A percentile compares a stretch with the other conserved stretches of the same genome.
These are phyloP conservation scores for Allolobophora icterica DNA, from an alignment of 2,888 invertebrate species.

Conservation along the genomic window DNA sequence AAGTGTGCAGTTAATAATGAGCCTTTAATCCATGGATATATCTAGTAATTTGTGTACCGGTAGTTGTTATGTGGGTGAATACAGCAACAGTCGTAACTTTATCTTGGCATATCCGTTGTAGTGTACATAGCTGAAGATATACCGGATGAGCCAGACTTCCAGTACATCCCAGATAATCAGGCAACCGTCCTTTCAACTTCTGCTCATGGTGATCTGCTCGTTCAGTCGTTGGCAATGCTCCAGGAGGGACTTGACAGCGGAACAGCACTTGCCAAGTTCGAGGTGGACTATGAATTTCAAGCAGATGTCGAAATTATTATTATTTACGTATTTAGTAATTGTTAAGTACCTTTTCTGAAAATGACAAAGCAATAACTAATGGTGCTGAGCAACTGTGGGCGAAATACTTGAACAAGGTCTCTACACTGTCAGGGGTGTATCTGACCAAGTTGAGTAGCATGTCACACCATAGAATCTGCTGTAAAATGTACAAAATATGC, in stretches of 20 bases:
- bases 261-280: constrained; percentile 89
- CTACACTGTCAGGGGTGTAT: too few relatives aligned
- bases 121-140: constrained; percentile 64
- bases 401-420: too few relatives aligned
- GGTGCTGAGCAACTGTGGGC: too few relatives aligned
- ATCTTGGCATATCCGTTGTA: not conserved
- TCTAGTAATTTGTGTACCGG: too few relatives aligned
- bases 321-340: too few relatives aligned
- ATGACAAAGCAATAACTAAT: too few relatives aligned
- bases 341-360: too few relatives aligned
- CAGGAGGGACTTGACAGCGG: constrained; percentile 80
- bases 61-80: too few relatives aligned
- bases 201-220: constrained; percentile 55
- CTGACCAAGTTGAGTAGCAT: too few relatives aligned
- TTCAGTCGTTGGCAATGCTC: constrained; percentile 66
- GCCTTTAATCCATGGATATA: not conserved
- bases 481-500: too few relatives aligned
- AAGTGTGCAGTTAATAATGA: not conserved
- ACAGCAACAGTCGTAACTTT: not conserved
- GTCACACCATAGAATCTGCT: too few relatives aligned
- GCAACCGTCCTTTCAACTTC: not conserved
- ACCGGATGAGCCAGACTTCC: constrained; percentile 84
- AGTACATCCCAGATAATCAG: constrained; percentile 78
- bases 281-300: constrained; percentile 66
- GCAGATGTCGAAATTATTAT: too few relatives aligned